A percentile compares a stretch with the other conserved stretches of the same genome.
phyloP scores from a whole-genome alignment of 2,113 vertebrate species.

The Struthidea cinerea region DNA sequence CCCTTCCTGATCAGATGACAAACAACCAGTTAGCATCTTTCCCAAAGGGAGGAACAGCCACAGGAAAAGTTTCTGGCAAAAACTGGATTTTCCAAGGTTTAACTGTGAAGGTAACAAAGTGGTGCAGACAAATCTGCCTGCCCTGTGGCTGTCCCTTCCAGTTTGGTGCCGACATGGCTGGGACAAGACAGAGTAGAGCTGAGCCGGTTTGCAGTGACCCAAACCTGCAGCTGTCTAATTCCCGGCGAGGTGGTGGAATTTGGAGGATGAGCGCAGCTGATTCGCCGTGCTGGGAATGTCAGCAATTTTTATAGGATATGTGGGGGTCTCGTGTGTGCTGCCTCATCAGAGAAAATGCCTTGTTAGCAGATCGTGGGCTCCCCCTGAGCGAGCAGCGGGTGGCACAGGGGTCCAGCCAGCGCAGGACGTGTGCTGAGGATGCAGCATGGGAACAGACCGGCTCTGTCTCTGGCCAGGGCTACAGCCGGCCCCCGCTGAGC shows the following conservation, averaged over 20 bases:
- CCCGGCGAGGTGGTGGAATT: background rate
- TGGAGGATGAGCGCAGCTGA: background rate
- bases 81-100: background rate
- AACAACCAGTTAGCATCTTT: background rate
- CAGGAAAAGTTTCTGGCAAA: background rate
- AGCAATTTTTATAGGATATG: background rate
- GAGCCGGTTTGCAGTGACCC: background rate
- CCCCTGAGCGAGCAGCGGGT: background rate
- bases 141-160: background rate
- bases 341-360: background rate
- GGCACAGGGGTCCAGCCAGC: background rate
- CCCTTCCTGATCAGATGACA: background rate
- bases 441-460: background rate
- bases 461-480: background rate
- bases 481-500: background rate
- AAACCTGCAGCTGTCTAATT: background rate
- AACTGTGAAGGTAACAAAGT: background rate
- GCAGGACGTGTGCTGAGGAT: background rate
- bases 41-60: background rate
- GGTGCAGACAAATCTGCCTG: background rate
- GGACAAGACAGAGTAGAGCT: background rate
- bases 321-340: background rate
- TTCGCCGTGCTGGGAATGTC: background rate
- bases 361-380: background rate
- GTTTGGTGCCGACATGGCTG: background rate